Base-by-base conservation (phyloP, 1,140 invertebrate species). In the Odontomachus brunneus region DNA sequence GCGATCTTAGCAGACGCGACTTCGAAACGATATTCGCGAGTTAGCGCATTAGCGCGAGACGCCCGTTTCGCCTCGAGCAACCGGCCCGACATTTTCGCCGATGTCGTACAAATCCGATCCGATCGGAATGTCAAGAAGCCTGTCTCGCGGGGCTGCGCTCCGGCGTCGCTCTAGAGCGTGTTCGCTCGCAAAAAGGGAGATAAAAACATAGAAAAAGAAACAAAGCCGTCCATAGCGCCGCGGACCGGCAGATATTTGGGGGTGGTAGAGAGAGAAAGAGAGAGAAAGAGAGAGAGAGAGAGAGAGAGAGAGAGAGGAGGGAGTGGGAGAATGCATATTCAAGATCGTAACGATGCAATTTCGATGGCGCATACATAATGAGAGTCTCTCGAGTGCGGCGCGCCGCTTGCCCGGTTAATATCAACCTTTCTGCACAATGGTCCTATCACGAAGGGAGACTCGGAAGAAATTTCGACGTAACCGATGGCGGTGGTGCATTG, bases 321-420 rank as follows among this genome's bases (percentile, higher is more conserved):
- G 38, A 33, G 38, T 7, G 17, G 65, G 38, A 15, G 33, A 44
- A 78, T 78, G 75, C 75, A 80, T 80, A 80, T 80, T 80, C 75
- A 80, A 80, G 75, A 80, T 71, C 33, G 65, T 71, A 80, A 80
- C 65, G 75, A 80, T 80, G 75, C 75, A 80, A 80, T 80, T 80
- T 80, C 75, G 75, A 80, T 80, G 65, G 75, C 65, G 75, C 75
- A 80, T 80, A 80, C 65, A 80, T 80, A 80, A 80, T 80, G 75
- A 80, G 65, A 80, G 65, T 24, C 75, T 80, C 65, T 33, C 69
- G 75, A 57, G 65, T 29, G 75, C 63, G 19, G 26, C 59, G 73
- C 71, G 55, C 62, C 38, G 53, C 63, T 55, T 78, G 63, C 65
- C 65, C 51, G 75, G 65, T 80, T 80, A 80, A 80, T 80, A 80